phyloP scores from a whole-genome alignment of 2,113 vertebrate genomes.

The Nymphicus hollandicus region DNA sequence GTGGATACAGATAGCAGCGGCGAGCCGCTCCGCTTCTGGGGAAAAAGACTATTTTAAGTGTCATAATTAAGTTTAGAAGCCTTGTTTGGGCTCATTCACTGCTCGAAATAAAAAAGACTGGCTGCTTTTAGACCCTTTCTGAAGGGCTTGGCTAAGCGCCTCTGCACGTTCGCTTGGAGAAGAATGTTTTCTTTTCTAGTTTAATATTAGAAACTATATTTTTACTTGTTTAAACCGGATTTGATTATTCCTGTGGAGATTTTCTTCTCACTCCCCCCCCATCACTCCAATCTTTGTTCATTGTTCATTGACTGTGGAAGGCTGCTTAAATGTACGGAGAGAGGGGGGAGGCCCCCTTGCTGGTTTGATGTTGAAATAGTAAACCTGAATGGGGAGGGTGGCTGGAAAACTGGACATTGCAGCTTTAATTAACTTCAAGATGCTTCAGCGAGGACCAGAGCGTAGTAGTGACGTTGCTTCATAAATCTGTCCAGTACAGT shows the following conservation, averaged over 20 bases:
- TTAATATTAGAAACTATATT: slow-evolving; percentile 71
- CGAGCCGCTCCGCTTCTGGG: slow-evolving; percentile 40
- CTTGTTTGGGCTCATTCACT: slow-evolving; percentile 70
- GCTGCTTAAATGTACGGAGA: slow-evolving; percentile 68
- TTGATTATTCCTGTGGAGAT: slow-evolving; percentile 64
- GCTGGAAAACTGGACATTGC: slow-evolving; percentile 81
- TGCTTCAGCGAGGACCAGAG: slow-evolving; percentile 85
- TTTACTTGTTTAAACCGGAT: slow-evolving; percentile 72
- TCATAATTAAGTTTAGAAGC: slow-evolving; percentile 72
- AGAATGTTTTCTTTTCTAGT: slow-evolving; percentile 63
- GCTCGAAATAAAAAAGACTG: slow-evolving; percentile 63
- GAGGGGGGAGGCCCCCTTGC: slow-evolving; percentile 53
- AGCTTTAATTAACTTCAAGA: slow-evolving; percentile 98
- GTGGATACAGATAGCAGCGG: slow-evolving; percentile 48
- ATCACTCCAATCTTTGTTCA: slow-evolving; percentile 79
- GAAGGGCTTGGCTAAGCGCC: slow-evolving; percentile 63
- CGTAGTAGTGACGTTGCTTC: slow-evolving; percentile 88
- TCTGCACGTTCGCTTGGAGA: slow-evolving; percentile 18
- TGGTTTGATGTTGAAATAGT: slow-evolving; percentile 68
- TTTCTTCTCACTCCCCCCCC: not conserved
- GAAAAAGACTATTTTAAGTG: slow-evolving; percentile 69
- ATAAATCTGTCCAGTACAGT: slow-evolving; percentile 87
- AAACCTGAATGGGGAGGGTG: slow-evolving; percentile 73
- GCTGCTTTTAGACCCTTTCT: slow-evolving; percentile 55
- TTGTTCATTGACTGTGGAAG: slow-evolving; percentile 76